phyloP scores from a whole-genome alignment of 2,888 invertebrate species.

The Aporophyla lueneburgensis region DNA sequence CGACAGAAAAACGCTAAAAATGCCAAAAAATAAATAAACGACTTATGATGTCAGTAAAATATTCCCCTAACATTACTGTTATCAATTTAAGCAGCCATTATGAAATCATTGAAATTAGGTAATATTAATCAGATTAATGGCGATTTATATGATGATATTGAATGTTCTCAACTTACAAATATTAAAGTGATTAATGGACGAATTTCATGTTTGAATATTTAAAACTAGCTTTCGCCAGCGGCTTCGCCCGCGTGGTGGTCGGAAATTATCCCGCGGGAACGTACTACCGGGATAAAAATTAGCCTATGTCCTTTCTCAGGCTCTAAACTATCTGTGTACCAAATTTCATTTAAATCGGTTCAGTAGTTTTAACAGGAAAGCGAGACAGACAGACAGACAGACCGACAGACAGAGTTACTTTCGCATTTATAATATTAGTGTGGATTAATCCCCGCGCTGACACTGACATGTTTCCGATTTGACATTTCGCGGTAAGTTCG shows the following conservation, averaged over 20 bases:
- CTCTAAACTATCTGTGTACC: no score
- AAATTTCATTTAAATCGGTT: no score
- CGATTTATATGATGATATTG: conserved; percentile 27
- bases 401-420: no score
- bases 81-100: not conserved
- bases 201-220: conserved; percentile 49
- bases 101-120: conserved; percentile 6
- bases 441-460: conserved; percentile 49
- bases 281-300: no score
- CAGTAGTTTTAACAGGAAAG: no score
- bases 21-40: not conserved
- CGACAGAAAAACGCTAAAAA: not conserved
- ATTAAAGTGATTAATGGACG: conserved; percentile 42
- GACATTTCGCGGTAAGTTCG: conserved; percentile 56
- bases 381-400: no score
- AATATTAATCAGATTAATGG: conserved; percentile 13
- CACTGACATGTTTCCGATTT: conserved; percentile 59
- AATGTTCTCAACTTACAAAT: conserved; percentile 11
- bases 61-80: not conserved
- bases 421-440: no score
- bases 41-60: not conserved
- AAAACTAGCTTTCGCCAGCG: no score
- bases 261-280: no score
- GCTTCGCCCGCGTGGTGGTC: no score
- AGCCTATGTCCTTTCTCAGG: no score